Percentiles rank a stretch among this genome's conserved stretches.
phyloP scores from a whole-genome alignment of 2,888 invertebrate genomes.

The Platycheirus rosarum region DNA sequence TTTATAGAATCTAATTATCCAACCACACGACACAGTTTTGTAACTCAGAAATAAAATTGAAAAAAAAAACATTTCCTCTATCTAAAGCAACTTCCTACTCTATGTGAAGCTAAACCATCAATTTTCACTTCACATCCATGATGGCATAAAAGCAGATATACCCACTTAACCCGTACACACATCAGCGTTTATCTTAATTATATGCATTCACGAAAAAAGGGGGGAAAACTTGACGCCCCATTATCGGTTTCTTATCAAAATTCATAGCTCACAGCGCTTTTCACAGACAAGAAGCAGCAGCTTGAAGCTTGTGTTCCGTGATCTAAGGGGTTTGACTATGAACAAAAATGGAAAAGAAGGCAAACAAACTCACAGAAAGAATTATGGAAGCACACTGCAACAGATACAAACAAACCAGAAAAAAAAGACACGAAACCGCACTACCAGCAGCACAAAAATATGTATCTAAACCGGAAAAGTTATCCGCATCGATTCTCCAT shows the following conservation, averaged over 20 bases:
- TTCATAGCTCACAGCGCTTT: slow-evolving; percentile 54
- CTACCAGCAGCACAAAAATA: slow-evolving; percentile 41
- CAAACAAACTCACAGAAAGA: slow-evolving; percentile 27
- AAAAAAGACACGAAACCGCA: background rate
- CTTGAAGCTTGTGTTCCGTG: slow-evolving; percentile 1
- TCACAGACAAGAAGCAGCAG: background rate
- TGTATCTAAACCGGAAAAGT: slow-evolving; percentile 41
- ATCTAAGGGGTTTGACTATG: background rate
- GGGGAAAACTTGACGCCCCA: slow-evolving; percentile 46
- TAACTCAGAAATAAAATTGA: background rate
- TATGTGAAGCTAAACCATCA: slow-evolving; percentile 3
- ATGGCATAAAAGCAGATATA: slow-evolving; percentile 17
- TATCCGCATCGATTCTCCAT: slow-evolving; percentile 45
- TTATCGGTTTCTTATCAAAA: slow-evolving; percentile 66
- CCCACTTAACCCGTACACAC: slow-evolving; percentile 46
- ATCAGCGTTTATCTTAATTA: slow-evolving; percentile 62
- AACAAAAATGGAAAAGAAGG: background rate
- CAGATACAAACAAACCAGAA: slow-evolving; percentile 19
- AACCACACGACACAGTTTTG: slow-evolving; percentile 14
- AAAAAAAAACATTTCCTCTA: background rate
- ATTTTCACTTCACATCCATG: slow-evolving; percentile 43
- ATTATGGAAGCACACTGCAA: slow-evolving; percentile 43
- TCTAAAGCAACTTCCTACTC: background rate
- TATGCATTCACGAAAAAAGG: slow-evolving; percentile 11
- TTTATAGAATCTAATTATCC: slow-evolving; percentile 25